Conservation (phyloP, 1,140 invertebrate genomes). For the Eurosta solidaginis region DNA sequence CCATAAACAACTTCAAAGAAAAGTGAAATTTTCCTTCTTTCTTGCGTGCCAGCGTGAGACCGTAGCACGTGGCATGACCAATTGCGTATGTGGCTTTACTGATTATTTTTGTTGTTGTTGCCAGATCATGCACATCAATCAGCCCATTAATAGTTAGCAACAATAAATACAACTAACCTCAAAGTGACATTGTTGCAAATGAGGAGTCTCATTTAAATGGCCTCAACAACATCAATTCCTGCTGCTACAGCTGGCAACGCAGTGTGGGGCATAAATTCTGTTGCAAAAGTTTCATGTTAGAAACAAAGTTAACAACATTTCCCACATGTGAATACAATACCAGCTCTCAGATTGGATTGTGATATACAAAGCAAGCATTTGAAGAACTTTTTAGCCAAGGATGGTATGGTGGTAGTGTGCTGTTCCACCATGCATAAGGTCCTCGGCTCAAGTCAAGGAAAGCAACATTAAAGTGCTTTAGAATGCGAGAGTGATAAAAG, state of each 20-base stretch:
- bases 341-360: too few relatives aligned
- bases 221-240: not conserved
- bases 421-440: too few relatives aligned
- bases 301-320: too few relatives aligned
- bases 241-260: not conserved
- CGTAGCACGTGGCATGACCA: not conserved
- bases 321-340: too few relatives aligned
- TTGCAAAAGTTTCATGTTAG: too few relatives aligned
- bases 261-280: too few relatives aligned
- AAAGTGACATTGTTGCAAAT: not conserved
- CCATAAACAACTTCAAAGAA: not conserved
- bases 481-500: too few relatives aligned
- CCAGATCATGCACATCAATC: not conserved
- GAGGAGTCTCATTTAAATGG: constrained; percentile 1
- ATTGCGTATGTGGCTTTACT: not conserved
- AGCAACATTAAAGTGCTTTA: too few relatives aligned
- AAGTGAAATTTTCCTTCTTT: not conserved
- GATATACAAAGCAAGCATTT: too few relatives aligned
- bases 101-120: not conserved
- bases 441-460: too few relatives aligned
- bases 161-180: not conserved
- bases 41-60: not conserved
- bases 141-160: not conserved
- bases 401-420: too few relatives aligned
- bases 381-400: too few relatives aligned